Percentiles rank a stretch among this genome's conserved stretches.
Evolutionary conservation across 35 echinoderm and acorn worm genomes (phyloP).

Genomic region (Hemicentrotus pulcherrimus): DNA sequence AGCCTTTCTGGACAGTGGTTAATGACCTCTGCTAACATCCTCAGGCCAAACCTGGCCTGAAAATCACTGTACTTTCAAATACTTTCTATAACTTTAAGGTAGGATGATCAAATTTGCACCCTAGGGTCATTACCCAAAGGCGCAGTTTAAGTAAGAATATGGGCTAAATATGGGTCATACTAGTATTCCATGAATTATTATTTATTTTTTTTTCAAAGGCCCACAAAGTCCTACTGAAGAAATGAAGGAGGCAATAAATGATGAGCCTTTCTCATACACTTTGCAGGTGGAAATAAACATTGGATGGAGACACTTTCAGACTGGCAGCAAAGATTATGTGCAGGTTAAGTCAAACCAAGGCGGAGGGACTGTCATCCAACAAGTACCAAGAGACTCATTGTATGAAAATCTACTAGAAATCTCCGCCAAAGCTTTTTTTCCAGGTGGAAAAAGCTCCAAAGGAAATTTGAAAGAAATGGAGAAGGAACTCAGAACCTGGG

Average conservation of each 20-base stretch:
- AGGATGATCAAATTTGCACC: constrained; percentile 35
- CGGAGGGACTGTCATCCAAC: background rate
- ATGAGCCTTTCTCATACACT: constrained; percentile 36
- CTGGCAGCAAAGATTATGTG: constrained; percentile 2
- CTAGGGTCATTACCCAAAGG: constrained; percentile 27
- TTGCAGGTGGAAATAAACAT: constrained; percentile 25
- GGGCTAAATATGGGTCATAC: constrained; percentile 27
- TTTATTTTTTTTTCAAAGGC: background rate
- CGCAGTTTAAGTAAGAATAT: constrained; percentile 25
- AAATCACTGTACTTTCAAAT: constrained; percentile 19
- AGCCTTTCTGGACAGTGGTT: constrained; percentile 69
- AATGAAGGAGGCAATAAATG: constrained; percentile 29
- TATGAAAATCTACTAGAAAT: constrained; percentile 30
- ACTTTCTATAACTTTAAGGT: constrained; percentile 6
- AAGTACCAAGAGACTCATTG: constrained; percentile 24
- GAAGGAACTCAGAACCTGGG: background rate
- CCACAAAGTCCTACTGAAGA: constrained; percentile 20
- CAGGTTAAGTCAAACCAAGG: constrained; percentile 34
- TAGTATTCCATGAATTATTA: constrained; percentile 25
- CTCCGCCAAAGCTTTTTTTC: constrained; percentile 33
- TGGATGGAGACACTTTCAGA: constrained; percentile 25
- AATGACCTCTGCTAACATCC: constrained; percentile 59
- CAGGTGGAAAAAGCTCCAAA: background rate
- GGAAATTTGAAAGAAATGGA: constrained; percentile 34
- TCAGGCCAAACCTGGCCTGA: constrained; percentile 32